Conservation (phyloP, 2,113 vertebrate genomes). For the Megaleporinus macrocephalus region DNA sequence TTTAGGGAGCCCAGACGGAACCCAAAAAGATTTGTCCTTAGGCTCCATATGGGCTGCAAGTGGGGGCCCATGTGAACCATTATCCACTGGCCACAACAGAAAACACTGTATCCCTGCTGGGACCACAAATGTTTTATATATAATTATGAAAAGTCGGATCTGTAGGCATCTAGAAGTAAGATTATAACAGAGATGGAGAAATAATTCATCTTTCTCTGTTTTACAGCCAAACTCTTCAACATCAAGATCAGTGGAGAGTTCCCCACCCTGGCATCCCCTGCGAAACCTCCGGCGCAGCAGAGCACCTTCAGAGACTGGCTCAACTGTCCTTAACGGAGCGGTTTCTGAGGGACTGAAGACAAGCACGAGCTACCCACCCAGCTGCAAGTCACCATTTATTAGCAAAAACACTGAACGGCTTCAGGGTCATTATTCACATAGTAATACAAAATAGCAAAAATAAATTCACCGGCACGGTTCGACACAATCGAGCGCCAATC, state of each 20-base stretch:
- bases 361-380: slow-evolving; percentile 30
- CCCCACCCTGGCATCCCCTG: slow-evolving; percentile 70
- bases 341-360: not conserved
- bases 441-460: slow-evolving; percentile 77
- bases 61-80: too few relatives aligned
- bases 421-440: slow-evolving; percentile 71
- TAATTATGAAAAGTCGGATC: too few relatives aligned
- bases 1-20: too few relatives aligned
- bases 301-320: slow-evolving; percentile 85
- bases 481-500: not conserved
- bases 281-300: slow-evolving; percentile 72
- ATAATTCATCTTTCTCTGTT: not conserved
- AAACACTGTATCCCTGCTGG: too few relatives aligned
- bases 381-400: slow-evolving; percentile 76
- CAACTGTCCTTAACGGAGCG: slow-evolving; percentile 77
- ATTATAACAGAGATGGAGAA: not conserved
- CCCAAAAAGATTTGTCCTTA: too few relatives aligned
- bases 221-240: slow-evolving; percentile 87
- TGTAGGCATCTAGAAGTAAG: too few relatives aligned
- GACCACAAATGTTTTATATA: too few relatives aligned
- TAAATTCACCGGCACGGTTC: slow-evolving; percentile 28
- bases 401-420: slow-evolving; percentile 79
- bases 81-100: too few relatives aligned
- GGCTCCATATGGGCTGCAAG: too few relatives aligned
- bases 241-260: slow-evolving; percentile 79